A percentile compares a stretch with the other conserved stretches of the same genome.
phyloP scores from a whole-genome alignment of 2,888 invertebrate species.

The Pristionchus maxplancki region DNA sequence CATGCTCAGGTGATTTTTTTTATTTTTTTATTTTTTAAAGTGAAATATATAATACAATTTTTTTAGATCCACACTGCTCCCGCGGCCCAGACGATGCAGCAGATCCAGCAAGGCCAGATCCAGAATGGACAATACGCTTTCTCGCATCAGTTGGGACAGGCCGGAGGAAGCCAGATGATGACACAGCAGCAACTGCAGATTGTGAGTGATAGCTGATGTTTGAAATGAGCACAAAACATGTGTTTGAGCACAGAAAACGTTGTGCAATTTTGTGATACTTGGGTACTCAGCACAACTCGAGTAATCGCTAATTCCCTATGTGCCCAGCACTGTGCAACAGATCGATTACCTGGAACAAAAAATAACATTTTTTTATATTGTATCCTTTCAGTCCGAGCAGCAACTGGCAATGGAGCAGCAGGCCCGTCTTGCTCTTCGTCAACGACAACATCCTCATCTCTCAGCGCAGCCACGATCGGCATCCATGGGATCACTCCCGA shows the following conservation, averaged over 20 bases:
- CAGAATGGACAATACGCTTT: neutral
- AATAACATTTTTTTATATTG: too few species aligned
- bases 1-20: too few species aligned
- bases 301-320: too few species aligned
- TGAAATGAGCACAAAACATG: too few species aligned
- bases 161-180: neutral
- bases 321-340: too few species aligned
- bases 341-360: too few species aligned
- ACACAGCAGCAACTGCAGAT: neutral
- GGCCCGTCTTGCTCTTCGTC: neutral
- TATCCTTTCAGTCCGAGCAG: neutral
- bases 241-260: too few species aligned
- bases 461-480: constrained; percentile 24
- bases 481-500: constrained; percentile 32
- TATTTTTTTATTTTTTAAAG: too few species aligned
- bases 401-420: constrained; percentile 25
- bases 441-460: constrained; percentile 18
- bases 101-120: neutral
- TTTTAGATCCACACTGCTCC: constrained; percentile 6
- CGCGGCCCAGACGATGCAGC: neutral
- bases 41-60: too few species aligned
- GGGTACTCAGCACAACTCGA: too few species aligned
- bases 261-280: too few species aligned
- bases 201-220: neutral
- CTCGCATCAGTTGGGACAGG: neutral